Evolutionary conservation across 2,797 vertebrate species (phyloP), one percentile per base, ranked within the genome.

Genomic region (Phataginus tetradactyla): DNA sequence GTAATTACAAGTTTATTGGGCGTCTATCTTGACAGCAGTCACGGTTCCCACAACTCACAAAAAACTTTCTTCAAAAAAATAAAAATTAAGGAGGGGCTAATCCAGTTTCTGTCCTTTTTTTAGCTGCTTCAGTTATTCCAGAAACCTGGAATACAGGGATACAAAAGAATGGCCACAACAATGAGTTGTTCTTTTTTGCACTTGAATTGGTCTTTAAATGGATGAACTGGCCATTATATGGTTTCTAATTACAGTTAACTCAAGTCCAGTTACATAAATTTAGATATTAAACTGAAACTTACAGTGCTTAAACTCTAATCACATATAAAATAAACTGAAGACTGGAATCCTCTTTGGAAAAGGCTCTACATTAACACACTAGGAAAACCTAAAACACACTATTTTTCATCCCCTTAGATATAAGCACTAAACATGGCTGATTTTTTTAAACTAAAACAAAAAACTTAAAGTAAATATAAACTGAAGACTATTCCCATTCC

Each of bases 231-330:
- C 23, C 71, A 51, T 84, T 59, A 64, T 18, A 29, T 39, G 23
- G 92, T 71, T 87, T 53, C 78, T 34, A 21, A 92, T 83, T 90
- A 83, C 18, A 79, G 75, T 27, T 9, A 87, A 79, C 53, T 92
- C 57, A 81, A 93, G 29, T 75, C 92, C 80, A 49, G 29, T 93
- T 42, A 94, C 23, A 80, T 64, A 95, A 84, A 91, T 86, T 94
- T 63, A 63, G 5, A 57, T 32, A 71, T 74, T 92, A 90, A 95
- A 79, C 3, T 45, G 27, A 72, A 94, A 95, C 86, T 78, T 74
- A 66, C 2, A 89, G 20, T 96, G 85, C 61, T 96, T 96, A 95
- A 95, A 90, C 79, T 91, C 32, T 87, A 83, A 86, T 61, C 34
- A 29, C 78, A 88, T 59, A 66, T n/a, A 80, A 86, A 84, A 85